Percentiles rank a stretch among this genome's conserved stretches.
These are phyloP conservation scores for Ormyrus thymus DNA, from an alignment of 2,888 invertebrate species.

Conservation along the genomic window DNA sequence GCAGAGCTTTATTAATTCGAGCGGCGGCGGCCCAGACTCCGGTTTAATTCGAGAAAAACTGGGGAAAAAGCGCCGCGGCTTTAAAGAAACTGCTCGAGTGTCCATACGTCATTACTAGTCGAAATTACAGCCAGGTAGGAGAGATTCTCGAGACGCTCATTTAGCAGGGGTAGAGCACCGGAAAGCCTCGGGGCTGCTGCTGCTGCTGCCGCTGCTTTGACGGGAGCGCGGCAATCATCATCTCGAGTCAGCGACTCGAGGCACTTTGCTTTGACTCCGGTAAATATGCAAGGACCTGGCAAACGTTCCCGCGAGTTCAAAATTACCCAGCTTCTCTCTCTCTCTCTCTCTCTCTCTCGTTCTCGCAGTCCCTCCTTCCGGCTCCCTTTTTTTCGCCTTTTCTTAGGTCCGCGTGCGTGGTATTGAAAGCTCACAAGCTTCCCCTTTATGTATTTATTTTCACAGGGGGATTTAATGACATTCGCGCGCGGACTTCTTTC, in stretches of 20 bases:
- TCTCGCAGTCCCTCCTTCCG: too few species aligned
- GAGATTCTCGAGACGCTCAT: conserved; percentile 47
- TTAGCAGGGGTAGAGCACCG: conserved; percentile 22
- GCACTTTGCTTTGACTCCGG: conserved; percentile 42
- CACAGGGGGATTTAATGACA: too few species aligned
- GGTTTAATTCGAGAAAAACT: background rate
- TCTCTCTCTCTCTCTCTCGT: conserved; percentile 1
- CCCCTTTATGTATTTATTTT: too few species aligned
- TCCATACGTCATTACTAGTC: conserved; percentile 47
- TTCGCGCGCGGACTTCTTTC: too few species aligned
- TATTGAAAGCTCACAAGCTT: too few species aligned
- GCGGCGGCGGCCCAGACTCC: background rate
- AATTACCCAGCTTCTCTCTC: conserved; percentile 18
- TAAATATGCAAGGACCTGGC: conserved; percentile 28
- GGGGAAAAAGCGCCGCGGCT: background rate
- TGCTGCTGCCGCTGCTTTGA: conserved; percentile 31
- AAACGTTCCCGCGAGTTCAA: conserved; percentile 21
- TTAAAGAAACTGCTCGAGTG: conserved; percentile 23
- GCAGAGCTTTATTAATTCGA: conserved; percentile 26
- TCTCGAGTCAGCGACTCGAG: conserved; percentile 45
- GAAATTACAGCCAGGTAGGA: conserved; percentile 34
- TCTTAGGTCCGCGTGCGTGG: too few species aligned
- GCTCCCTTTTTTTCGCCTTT: too few species aligned
- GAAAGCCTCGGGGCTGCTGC: background rate
- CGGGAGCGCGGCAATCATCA: conserved; percentile 42